phyloP scores from a whole-genome alignment of 2,888 invertebrate species.

The Proisotoma minuta region DNA sequence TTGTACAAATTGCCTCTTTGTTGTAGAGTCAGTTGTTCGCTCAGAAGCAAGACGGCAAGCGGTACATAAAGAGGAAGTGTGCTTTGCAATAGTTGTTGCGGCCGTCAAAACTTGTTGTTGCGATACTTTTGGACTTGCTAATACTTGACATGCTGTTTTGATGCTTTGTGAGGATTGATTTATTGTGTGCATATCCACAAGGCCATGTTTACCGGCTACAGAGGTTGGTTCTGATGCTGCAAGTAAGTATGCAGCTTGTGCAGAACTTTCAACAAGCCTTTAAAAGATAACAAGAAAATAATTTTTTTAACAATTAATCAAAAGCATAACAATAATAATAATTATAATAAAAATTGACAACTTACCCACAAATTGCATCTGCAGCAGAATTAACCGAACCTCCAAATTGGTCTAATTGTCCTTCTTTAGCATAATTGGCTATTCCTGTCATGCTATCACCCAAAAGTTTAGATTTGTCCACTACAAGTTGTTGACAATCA shows the following conservation, averaged over 20 bases:
- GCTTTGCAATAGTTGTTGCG: slow-evolving; percentile 90
- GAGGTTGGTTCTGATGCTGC: slow-evolving; percentile 88
- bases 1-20: slow-evolving; percentile 94
- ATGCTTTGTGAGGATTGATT: slow-evolving; percentile 85
- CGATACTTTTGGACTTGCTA: slow-evolving; percentile 65
- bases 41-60: slow-evolving; percentile 90
- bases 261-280: slow-evolving; percentile 86
- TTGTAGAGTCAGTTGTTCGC: slow-evolving; percentile 81
- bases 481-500: slow-evolving; percentile 85
- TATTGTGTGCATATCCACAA: slow-evolving; percentile 83
- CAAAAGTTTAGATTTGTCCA: slow-evolving; percentile 76
- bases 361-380: slow-evolving; percentile 68
- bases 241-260: slow-evolving; percentile 91
- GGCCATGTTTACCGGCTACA: slow-evolving; percentile 78
- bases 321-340: background rate
- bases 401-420: slow-evolving; percentile 78
- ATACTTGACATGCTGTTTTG: slow-evolving; percentile 75
- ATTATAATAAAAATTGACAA: background rate
- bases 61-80: slow-evolving; percentile 91
- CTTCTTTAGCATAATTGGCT: slow-evolving; percentile 82
- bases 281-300: background rate
- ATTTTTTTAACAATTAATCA: background rate
- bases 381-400: slow-evolving; percentile 78
- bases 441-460: slow-evolving; percentile 92
- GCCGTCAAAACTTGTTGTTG: slow-evolving; percentile 83